A percentile compares a stretch with the other conserved stretches of the same genome.
phyloP scores from a whole-genome alignment of 2,797 vertebrate genomes.

The Adelosebastes latens region DNA sequence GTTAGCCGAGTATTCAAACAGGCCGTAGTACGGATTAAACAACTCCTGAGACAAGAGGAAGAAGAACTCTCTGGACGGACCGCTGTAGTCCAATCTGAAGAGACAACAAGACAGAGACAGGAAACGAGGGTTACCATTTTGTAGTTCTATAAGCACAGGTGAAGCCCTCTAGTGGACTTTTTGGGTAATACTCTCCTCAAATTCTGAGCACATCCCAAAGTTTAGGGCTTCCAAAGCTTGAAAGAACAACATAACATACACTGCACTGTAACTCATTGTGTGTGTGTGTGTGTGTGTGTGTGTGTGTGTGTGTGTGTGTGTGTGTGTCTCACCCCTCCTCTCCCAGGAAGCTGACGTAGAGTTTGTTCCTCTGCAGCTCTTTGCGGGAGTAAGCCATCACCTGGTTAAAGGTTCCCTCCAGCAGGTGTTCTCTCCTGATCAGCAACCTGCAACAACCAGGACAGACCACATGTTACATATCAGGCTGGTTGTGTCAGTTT shows the following conservation, averaged over 20 bases:
- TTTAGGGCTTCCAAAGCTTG: neutral
- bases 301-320: neutral
- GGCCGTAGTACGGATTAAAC: constrained; percentile 98
- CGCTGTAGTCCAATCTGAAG: constrained; percentile 94
- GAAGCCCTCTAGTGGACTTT: too few species aligned
- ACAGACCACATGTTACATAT: neutral
- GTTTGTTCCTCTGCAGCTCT: constrained; percentile 97
- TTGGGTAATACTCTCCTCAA: too few species aligned
- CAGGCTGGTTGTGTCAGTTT: too few species aligned
- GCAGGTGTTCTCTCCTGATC: constrained; percentile 92
- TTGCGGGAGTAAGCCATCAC: constrained; percentile 98
- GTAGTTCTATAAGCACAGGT: too few species aligned
- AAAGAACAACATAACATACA: neutral
- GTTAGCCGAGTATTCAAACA: constrained; percentile 98
- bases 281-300: neutral
- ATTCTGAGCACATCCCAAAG: neutral
- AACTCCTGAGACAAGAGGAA: constrained; percentile 98
- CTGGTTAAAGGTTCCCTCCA: constrained; percentile 98
- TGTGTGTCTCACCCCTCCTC: constrained; percentile 91
- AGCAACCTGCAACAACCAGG: constrained; percentile 83
- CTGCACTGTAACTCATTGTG: neutral
- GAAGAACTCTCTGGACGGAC: constrained; percentile 97
- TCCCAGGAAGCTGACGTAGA: constrained; percentile 95
- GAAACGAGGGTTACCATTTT: neutral
- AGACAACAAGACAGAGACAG: neutral